Conservation (phyloP, 1,140 invertebrate genomes). For the Caenorhabditis latens region DNA sequence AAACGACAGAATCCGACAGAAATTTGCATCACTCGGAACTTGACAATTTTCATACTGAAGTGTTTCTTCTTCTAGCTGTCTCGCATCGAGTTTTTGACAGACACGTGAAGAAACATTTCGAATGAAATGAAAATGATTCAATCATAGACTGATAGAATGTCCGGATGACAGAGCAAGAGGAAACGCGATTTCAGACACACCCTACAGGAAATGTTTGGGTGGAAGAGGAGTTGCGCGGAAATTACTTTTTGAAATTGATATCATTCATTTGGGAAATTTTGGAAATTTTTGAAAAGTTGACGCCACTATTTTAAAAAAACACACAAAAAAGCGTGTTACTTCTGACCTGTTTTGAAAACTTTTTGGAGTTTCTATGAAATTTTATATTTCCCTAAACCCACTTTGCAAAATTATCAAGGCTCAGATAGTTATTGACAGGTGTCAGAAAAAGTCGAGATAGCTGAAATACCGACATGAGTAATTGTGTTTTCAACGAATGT, state of each 20-base stretch:
- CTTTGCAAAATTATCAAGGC: too few species aligned
- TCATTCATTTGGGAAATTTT: background rate
- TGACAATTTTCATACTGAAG: constrained; percentile 52
- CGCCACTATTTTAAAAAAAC: background rate
- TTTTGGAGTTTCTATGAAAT: too few species aligned
- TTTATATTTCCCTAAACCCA: too few species aligned
- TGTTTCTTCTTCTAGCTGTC: constrained; percentile 30
- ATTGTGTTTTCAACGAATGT: background rate
- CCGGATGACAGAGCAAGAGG: constrained; percentile 32
- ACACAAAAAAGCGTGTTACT: too few species aligned
- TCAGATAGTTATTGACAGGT: too few species aligned
- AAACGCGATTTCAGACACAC: constrained; percentile 27
- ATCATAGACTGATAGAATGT: constrained; percentile 47
- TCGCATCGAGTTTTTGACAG: background rate
- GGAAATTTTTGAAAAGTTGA: background rate
- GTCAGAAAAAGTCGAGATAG: too few species aligned
- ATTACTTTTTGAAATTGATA: constrained; percentile 11
- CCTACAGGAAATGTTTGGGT: constrained; percentile 36
- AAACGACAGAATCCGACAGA: constrained; percentile 8
- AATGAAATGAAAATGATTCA: constrained; percentile 19
- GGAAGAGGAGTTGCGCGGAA: constrained; percentile 10
- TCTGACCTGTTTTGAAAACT: too few species aligned
- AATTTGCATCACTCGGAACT: constrained; percentile 52
- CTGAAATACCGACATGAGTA: too few species aligned
- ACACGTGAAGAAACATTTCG: constrained; percentile 38